Conservation (phyloP, 2,888 invertebrate genomes). For the Macaria notata region DNA sequence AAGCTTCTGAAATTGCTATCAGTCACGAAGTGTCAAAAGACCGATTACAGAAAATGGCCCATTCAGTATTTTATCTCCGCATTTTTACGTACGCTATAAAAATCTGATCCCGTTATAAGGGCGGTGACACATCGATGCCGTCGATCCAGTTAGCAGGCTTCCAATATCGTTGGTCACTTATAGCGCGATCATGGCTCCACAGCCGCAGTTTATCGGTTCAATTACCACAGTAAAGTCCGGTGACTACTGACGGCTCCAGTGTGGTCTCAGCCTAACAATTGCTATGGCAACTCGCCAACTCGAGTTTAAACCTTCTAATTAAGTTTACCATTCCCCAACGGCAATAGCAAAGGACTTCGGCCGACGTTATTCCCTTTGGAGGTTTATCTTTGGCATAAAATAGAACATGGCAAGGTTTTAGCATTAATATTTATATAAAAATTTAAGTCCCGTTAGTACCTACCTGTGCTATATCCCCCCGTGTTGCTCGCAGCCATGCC, state of each 20-base stretch:
- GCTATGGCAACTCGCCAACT: constrained; percentile 39
- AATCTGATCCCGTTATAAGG: constrained; percentile 30
- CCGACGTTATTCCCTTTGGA: constrained; percentile 40
- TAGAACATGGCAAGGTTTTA: constrained; percentile 10
- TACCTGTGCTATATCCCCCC: constrained; percentile 49
- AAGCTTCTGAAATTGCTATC: constrained; percentile 5
- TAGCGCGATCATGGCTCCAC: constrained; percentile 29
- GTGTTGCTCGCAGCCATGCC: constrained; percentile 69
- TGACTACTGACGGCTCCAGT: constrained; percentile 39
- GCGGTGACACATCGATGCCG: constrained; percentile 27
- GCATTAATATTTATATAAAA: no score
- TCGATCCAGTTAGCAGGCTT: constrained; percentile 27
- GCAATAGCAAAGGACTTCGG: constrained; percentile 39
- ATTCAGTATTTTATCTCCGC: constrained; percentile 26
- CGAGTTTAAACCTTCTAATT: constrained; percentile 51
- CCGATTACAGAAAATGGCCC: constrained; percentile 17
- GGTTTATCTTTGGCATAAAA: constrained; percentile 34
- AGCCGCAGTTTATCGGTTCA: constrained; percentile 47
- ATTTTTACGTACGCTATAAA: constrained; percentile 29
- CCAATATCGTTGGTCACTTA: constrained; percentile 23
- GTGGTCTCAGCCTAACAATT: constrained; percentile 44
- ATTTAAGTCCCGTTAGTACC: constrained; percentile 10
- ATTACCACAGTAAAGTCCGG: constrained; percentile 44
- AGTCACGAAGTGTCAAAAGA: constrained; percentile 11
- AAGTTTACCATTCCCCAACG: constrained; percentile 41